phyloP scores from a whole-genome alignment of 2,888 invertebrate species.

The Aphodius granarius region DNA sequence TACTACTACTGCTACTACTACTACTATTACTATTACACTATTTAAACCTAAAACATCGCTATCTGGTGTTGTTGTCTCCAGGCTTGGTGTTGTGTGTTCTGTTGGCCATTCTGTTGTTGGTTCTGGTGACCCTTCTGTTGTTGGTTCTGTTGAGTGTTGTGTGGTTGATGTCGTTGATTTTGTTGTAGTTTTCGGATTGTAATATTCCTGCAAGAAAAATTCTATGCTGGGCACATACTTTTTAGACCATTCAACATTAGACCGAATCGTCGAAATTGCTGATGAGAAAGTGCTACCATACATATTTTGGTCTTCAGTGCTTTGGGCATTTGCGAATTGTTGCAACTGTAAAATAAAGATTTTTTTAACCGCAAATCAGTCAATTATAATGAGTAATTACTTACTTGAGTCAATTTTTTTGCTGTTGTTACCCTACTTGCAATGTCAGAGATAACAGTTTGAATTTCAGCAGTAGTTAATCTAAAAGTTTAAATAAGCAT shows the following conservation, averaged over 20 bases:
- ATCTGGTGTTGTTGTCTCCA: not conserved
- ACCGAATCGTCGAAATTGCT: not conserved
- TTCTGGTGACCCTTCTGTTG: not conserved
- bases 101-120: not conserved
- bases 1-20: no score
- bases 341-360: not conserved
- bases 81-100: not conserved
- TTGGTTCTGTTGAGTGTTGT: not conserved
- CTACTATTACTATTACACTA: no score
- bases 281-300: not conserved
- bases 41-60: not conserved
- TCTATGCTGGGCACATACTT: not conserved
- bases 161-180: no score
- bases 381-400: not conserved
- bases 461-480: not conserved
- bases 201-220: not conserved
- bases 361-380: not conserved
- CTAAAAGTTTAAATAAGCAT: not conserved
- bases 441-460: not conserved
- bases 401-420: conserved; percentile 6
- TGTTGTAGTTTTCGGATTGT: not conserved
- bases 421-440: conserved; percentile 5
- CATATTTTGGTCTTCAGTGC: not conserved
- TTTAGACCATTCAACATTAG: not conserved
- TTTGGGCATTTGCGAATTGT: not conserved